Evolutionary conservation across 2,888 invertebrate genomes (phyloP).

Genomic region (Itoplectis maculator): DNA sequence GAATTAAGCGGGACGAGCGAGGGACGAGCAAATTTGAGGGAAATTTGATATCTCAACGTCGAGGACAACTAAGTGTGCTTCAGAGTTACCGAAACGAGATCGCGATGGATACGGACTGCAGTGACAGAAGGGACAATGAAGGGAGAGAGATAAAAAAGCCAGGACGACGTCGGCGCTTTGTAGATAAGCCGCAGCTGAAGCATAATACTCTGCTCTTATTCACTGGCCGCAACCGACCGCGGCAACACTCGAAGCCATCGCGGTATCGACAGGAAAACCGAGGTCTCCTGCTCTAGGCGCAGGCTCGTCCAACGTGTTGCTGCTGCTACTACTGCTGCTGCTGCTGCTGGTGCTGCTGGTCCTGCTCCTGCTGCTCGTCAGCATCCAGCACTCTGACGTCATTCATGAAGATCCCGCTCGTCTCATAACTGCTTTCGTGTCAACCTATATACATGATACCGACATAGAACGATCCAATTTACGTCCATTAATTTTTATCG

Average conservation of each 20-base stretch:
- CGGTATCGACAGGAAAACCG: slow-evolving; percentile 26
- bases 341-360: neutral
- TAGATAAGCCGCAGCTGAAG: neutral
- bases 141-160: neutral
- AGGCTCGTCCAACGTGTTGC: slow-evolving; percentile 25
- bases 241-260: slow-evolving; percentile 6
- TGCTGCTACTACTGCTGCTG: neutral
- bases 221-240: neutral
- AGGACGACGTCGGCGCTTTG: neutral
- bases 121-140: no score
- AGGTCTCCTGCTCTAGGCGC: slow-evolving; percentile 18
- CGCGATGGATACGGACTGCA: no score
- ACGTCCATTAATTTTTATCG: neutral
- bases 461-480: no score
- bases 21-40: no score
- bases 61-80: no score
- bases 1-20: no score
- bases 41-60: no score
- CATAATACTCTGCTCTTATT: neutral
- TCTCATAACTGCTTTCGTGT: neutral
- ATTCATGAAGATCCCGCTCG: neutral
- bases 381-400: slow-evolving; percentile 10
- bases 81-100: no score
- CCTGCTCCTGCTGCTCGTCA: neutral
- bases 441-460: neutral